These are phyloP conservation scores for Rhadina sibilatrix DNA, from an alignment of 2,113 vertebrate genomes.

Conservation along the genomic window DNA sequence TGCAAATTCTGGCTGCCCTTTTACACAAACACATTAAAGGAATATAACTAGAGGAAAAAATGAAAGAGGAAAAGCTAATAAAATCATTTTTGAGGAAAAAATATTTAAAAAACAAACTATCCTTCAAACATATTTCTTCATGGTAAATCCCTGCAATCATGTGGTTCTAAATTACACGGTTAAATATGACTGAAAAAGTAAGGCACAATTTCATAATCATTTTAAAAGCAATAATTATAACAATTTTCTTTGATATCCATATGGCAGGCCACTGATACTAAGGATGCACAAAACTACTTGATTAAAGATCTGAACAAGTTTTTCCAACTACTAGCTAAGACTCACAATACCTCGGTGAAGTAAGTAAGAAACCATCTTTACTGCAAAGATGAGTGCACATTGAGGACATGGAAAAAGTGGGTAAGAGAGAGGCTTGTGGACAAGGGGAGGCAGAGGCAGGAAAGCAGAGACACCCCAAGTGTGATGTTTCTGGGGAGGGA, in stretches of 20 bases:
- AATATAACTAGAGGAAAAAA: slow-evolving; percentile 21
- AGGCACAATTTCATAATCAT: slow-evolving; percentile 64
- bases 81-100: neutral
- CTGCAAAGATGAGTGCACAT: neutral
- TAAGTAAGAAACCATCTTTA: neutral
- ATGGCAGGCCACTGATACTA: slow-evolving; percentile 49
- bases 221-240: slow-evolving; percentile 63
- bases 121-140: slow-evolving; percentile 60
- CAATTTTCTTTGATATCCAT: slow-evolving; percentile 54
- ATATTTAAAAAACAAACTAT: slow-evolving; percentile 17
- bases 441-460: neutral
- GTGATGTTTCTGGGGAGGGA: neutral
- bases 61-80: slow-evolving; percentile 5
- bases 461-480: neutral
- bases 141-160: slow-evolving; percentile 57
- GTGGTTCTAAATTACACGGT: slow-evolving; percentile 58
- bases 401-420: neutral
- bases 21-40: slow-evolving; percentile 49
- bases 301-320: slow-evolving; percentile 40
- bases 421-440: neutral
- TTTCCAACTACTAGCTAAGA: slow-evolving; percentile 15
- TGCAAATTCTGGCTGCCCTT: slow-evolving; percentile 54
- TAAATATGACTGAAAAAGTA: slow-evolving; percentile 62
- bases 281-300: slow-evolving; percentile 4
- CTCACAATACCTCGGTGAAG: neutral